Percentiles rank a stretch among this genome's conserved stretches.
These are phyloP conservation scores for Lepus townsendii DNA, from an alignment of 2,797 vertebrate genomes.

Conservation along the genomic window DNA sequence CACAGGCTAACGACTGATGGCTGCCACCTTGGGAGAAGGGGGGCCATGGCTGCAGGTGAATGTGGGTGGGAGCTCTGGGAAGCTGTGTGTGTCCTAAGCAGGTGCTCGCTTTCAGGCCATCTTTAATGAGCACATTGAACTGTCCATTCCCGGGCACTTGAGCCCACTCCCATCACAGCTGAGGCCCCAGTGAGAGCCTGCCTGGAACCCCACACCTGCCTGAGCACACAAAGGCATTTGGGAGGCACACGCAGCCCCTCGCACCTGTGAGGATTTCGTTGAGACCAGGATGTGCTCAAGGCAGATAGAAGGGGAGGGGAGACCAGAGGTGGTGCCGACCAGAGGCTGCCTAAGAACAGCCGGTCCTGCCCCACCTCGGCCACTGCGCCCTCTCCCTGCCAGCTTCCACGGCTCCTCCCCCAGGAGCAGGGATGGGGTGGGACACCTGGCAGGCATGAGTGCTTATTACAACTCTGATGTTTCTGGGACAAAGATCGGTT, in stretches of 20 bases:
- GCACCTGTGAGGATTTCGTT: not conserved
- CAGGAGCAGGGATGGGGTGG: not conserved
- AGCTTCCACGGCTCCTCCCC: not conserved
- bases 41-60: not conserved
- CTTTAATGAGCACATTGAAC: not conserved
- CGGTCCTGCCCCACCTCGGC: slow-evolving; percentile 23
- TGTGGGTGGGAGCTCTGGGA: not conserved
- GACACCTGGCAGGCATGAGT: not conserved
- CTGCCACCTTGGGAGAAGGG: not conserved
- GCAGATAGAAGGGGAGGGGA: too few species aligned
- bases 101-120: not conserved
- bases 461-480: not conserved
- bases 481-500: not conserved
- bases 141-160: not conserved
- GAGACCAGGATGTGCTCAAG: not conserved
- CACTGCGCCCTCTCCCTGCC: not conserved
- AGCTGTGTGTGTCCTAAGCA: not conserved
- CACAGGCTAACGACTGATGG: not conserved
- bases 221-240: not conserved
- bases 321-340: not conserved
- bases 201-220: not conserved
- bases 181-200: not conserved
- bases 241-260: not conserved
- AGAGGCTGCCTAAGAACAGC: not conserved
- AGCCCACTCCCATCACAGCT: not conserved